Evolutionary conservation across 2,113 vertebrate species (phyloP).

Genomic region (Saguinus midas): DNA sequence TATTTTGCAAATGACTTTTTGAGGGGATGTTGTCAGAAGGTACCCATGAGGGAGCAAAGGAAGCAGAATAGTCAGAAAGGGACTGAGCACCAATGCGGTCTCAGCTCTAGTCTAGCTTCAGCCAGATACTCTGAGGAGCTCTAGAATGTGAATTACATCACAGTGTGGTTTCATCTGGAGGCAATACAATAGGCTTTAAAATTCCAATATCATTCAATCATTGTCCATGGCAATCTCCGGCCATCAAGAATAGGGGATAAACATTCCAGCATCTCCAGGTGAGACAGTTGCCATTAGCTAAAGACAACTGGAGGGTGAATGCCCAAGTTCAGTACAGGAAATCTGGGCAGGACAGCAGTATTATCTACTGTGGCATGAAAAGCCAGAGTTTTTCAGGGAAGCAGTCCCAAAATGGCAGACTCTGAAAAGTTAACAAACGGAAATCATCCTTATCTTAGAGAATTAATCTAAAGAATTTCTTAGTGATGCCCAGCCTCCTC

Average conservation of each 20-base stretch:
- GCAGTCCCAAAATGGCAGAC: not conserved
- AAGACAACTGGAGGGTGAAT: not conserved
- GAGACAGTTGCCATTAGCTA: not conserved
- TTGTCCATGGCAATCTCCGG: not conserved
- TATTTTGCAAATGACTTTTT: not conserved
- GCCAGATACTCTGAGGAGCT: not conserved
- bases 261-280: not conserved
- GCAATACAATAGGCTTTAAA: not conserved
- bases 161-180: not conserved
- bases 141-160: not conserved
- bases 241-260: not conserved
- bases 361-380: not conserved
- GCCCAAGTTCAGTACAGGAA: not conserved
- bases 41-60: not conserved
- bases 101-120: not conserved
- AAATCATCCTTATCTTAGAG: not conserved
- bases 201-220: not conserved
- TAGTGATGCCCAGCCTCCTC: not conserved
- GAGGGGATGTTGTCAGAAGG: not conserved
- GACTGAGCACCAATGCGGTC: not conserved
- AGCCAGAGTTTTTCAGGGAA: not conserved
- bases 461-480: not conserved
- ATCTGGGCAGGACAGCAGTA: not conserved
- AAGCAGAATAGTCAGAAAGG: not conserved
- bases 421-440: not conserved